Base-by-base conservation (phyloP, 2,113 vertebrate genomes). In the Lepus timidus region DNA sequence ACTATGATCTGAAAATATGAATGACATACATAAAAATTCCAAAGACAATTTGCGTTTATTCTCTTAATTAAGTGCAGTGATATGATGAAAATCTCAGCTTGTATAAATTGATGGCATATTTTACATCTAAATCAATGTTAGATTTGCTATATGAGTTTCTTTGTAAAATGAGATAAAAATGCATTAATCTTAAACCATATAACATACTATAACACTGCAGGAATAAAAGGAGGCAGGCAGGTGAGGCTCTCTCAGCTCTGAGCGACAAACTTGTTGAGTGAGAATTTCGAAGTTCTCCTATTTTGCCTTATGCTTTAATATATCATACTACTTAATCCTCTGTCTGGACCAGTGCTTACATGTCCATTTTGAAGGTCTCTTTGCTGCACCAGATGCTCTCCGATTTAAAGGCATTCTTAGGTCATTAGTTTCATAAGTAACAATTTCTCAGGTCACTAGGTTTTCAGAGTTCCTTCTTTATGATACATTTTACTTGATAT, bases 341-440 rank as follows among this genome's bases (percentile, higher is more conserved):
- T 96, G 25, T 93, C 94, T 97, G 95, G 91, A 97, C 97, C 96
- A 97, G 71, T 96, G 96, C 74, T 85, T 97, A 49, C 67, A 81
- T 78, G 49, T 82, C 73, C 55, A 95, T n/a, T 87, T 95, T 95
- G 6, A 76, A 95, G 27, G 81, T 95, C 64, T 95, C 82, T 90
- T 73, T 92, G 92, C 67, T 82, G 0, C 97, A 78, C 29, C 96
- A 92, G 36, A 95, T 97, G 90, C 51, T 95, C 82, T 97, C 78
- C 49, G 4, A 97, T 97, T 96, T 95, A 96, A 85, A 97, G 84
- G 16, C 71, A 90, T 93, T 85, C 88, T 89, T 97, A 97, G 88
- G 94, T 97, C 89, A 96, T 97, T 97, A 97, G 96, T 94, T 98
- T 98, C 97, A 74, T 85, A 96, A 93, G 85, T 86, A 95, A 44